Percentiles rank a stretch among this genome's conserved stretches.
Conservation (phyloP, 2,113 vertebrate genomes). For the Microcebus lehilahytsara region DNA sequence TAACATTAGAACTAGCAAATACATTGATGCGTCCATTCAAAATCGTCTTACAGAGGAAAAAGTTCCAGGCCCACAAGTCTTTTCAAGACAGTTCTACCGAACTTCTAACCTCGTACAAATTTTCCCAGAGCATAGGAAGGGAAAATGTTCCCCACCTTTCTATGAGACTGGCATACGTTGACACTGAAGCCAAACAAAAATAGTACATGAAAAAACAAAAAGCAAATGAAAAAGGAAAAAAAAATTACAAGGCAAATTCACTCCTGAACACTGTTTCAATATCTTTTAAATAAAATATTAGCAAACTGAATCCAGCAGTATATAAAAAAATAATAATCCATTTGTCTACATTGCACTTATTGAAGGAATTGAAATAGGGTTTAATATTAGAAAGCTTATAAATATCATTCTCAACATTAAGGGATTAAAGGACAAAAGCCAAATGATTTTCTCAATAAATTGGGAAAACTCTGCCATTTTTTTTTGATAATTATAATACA, state of each 20-base stretch:
- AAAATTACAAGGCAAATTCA: background rate
- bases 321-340: background rate
- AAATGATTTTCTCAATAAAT: background rate
- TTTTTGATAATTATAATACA: background rate
- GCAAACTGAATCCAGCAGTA: background rate
- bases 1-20: background rate
- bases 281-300: constrained; percentile 38
- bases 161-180: background rate
- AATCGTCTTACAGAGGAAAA: background rate
- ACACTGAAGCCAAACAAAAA: background rate
- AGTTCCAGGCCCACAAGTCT: background rate
- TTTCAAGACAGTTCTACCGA: background rate
- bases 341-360: background rate
- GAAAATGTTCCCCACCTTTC: background rate
- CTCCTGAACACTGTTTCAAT: background rate
- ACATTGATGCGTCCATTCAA: background rate
- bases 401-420: background rate
- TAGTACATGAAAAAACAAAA: background rate
- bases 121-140: background rate
- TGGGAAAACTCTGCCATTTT: background rate
- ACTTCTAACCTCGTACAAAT: background rate
- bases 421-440: background rate
- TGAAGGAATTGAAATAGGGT: background rate
- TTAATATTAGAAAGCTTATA: background rate
- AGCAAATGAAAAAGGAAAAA: background rate